Evolutionary conservation across 2,888 invertebrate species (phyloP), one percentile per base, ranked within the genome.

Genomic region (Apamea epomidion): DNA sequence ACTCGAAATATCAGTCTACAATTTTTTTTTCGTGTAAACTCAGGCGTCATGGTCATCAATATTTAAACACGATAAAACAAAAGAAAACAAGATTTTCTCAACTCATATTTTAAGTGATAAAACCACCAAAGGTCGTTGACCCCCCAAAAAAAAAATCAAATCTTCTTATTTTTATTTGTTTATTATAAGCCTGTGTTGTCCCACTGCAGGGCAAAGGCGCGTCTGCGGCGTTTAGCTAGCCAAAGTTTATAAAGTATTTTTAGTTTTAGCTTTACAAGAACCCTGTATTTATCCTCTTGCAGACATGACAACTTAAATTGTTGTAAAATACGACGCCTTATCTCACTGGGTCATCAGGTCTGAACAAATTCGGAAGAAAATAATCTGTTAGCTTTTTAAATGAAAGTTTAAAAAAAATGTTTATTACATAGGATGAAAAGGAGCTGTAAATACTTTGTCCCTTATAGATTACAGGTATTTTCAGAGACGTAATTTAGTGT

Each of bases 261-360:
- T 51, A 18, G 3, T 6, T 51, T 21, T 51, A 51, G 7, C 51
- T 21, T 54, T 21, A 54, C 21, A 54, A 21, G 7, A 21, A 54
- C 21, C 54, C 54, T 54, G 54, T 54, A 77, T 84, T 81, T 81
- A 84, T 71, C 2, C 45, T 71, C 67, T 29, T 68, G 70, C 51
- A 76, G 69, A 74, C 69, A 80, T 84, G 76, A 84, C 84, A 83
- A 72, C 48, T 84, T 74, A 58, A 84, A 84, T 80, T 54, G 67
- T 68, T 71, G 74, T 84, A 68, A 84, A 84, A 74, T 80, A 84
- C 67, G 74, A 81, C 8, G 42, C 3, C 3, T 21, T 85, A 85
- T 84, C 84, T 65, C 10, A 75, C 29, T 74, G 18, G 85, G 85
- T 48, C 77, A 84, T 84, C 84, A 14, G 25, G 37, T 51, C 62